These are phyloP conservation scores for Gonioctena quinquepunctata DNA, from an alignment of 1,140 invertebrate genomes.

Conservation along the genomic window DNA sequence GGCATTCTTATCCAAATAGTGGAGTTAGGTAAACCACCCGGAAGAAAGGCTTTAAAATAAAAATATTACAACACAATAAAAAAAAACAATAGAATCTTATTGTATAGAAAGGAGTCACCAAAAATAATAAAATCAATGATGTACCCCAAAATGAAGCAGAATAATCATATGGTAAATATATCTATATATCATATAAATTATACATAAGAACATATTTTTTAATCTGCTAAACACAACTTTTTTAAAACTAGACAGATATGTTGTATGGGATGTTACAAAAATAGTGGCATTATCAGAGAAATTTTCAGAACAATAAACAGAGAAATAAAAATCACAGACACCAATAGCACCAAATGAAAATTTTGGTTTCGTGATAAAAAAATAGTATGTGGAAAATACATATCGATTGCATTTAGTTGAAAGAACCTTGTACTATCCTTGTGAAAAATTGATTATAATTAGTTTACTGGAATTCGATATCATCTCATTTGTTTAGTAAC, in stretches of 20 bases:
- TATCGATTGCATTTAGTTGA: not conserved
- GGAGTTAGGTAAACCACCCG: too few relatives aligned
- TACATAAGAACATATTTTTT: not conserved
- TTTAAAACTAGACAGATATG: not conserved
- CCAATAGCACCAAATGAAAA: conserved; percentile 5
- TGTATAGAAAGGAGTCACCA: too few relatives aligned
- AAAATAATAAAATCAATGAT: too few relatives aligned
- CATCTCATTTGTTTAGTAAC: not conserved
- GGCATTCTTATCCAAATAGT: too few relatives aligned
- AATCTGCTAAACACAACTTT: not conserved
- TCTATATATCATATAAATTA: not conserved
- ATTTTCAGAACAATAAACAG: not conserved
- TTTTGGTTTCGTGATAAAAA: not conserved
- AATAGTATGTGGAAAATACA: not conserved
- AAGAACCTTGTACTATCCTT: not conserved
- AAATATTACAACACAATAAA: too few relatives aligned
- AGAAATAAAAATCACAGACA: not conserved
- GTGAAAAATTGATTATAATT: not conserved
- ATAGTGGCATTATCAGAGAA: not conserved
- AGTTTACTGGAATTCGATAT: not conserved
- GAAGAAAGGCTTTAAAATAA: too few relatives aligned
- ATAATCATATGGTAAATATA: not conserved
- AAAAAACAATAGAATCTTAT: too few relatives aligned
- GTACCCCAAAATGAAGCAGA: not conserved
- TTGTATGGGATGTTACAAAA: not conserved